Evolutionary conservation across 2,797 vertebrate species (phyloP).

Genomic region (Acrossocheilus wenchowensis): DNA sequence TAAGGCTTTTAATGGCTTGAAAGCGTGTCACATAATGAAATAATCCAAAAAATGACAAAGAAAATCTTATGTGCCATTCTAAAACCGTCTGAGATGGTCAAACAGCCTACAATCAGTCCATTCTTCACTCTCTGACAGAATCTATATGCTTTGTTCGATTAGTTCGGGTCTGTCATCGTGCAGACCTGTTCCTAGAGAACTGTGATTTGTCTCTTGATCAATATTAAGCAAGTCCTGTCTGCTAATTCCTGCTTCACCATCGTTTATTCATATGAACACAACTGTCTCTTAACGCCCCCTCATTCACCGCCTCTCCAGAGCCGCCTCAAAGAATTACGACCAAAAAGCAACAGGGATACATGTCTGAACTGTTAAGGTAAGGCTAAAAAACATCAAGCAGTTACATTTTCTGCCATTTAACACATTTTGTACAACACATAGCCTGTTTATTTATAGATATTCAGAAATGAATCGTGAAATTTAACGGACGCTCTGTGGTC

Average conservation of each 20-base stretch:
- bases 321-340: slow-evolving; percentile 24
- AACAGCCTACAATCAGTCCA: neutral
- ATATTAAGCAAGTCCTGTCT: slow-evolving; percentile 23
- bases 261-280: slow-evolving; percentile 29
- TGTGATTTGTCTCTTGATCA: slow-evolving; percentile 35
- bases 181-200: neutral
- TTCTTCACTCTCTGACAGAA: slow-evolving; percentile 16
- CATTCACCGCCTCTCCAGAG: slow-evolving; percentile 37
- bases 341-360: slow-evolving; percentile 29
- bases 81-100: too few relatives aligned
- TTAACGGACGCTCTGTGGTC: neutral
- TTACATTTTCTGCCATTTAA: too few relatives aligned
- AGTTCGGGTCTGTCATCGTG: neutral
- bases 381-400: neutral
- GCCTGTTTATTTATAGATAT: neutral
- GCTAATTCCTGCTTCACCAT: slow-evolving; percentile 16
- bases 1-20: neutral
- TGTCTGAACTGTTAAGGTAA: slow-evolving; percentile 24
- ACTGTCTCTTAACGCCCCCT: slow-evolving; percentile 34
- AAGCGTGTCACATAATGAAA: neutral
- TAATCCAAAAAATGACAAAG: neutral
- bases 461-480: neutral
- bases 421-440: neutral
- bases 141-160: neutral
- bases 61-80: neutral